These are phyloP conservation scores for Tribolium castaneum DNA, from an alignment of 1,140 invertebrate species.

Conservation along the genomic window DNA sequence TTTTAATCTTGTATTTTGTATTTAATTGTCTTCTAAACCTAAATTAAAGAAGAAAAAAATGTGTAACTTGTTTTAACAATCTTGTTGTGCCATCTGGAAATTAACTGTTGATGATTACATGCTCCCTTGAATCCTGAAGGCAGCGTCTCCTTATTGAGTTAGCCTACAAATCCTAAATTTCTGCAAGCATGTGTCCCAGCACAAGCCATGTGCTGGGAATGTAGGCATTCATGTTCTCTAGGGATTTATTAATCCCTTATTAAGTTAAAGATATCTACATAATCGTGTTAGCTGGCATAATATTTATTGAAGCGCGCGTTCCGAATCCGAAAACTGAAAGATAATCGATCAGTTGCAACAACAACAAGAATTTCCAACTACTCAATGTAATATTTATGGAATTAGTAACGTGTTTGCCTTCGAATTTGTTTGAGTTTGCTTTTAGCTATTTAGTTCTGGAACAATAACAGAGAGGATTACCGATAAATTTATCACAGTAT, in stretches of 20 bases:
- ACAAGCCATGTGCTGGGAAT: conserved; percentile 2
- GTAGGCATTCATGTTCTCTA: background rate
- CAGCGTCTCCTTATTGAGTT: background rate
- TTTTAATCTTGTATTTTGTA: too few species aligned
- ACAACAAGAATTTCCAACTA: conserved; percentile 12
- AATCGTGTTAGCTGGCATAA: background rate
- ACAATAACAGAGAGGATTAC: conserved; percentile 1
- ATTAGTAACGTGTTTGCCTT: background rate
- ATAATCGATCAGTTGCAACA: conserved; percentile 14
- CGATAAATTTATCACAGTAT: conserved; percentile 15
- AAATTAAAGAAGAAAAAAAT: too few species aligned
- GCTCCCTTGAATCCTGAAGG: background rate
- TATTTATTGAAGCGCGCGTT: background rate
- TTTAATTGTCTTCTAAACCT: too few species aligned
- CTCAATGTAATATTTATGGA: conserved; percentile 11
- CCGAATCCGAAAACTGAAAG: background rate
- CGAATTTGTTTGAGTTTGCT: conserved; percentile 27
- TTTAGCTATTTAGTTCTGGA: background rate
- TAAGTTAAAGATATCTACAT: conserved; percentile 7
- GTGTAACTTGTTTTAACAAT: too few species aligned
- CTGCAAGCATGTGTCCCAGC: background rate
- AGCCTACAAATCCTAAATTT: background rate
- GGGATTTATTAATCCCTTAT: conserved; percentile 3
- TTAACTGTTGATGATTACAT: background rate
- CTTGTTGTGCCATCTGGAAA: background rate